Evolutionary conservation across 2,797 vertebrate species (phyloP), one percentile per base, ranked within the genome.

Genomic region (Enoplosus armatus): DNA sequence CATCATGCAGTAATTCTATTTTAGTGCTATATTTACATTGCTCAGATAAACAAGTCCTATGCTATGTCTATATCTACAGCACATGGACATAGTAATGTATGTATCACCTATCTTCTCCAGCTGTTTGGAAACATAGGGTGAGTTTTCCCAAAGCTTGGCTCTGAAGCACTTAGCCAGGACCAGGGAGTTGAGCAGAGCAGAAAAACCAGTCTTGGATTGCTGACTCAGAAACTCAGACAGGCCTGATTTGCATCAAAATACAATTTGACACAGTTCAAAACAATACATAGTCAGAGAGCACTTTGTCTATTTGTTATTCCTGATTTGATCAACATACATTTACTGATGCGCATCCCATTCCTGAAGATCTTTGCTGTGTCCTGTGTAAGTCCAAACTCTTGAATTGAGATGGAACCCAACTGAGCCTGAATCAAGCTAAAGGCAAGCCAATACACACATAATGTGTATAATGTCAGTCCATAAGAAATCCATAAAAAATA

Each of bases 121-220:
- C 82, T 99, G 98, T 90, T 96, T 99, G 79, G 98, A 98, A 72
- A 99, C 92, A 66, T 96, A 97, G 5, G 92, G 91, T 2, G 98
- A 99, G 90, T 99, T 97, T 93, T 99, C 98, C 98, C 98, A 99
- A 86, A 99, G 95, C 90, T 94, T 98, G 89, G 97, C 97, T 83
- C 95, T 95, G 93, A 99, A 99, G 93, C 98, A 99, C 87, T 99
- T 99, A 0, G 97, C 96, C 94, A 99, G 93, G 91, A 97, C 96
- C 93, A 98, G 82, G 33, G 97, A 94, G 81, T 97, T 98, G 66
- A 99, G 91, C 65, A 97, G 85, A 82, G 95, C 95, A 76, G 91
- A 89, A 88, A 98, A 99, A 65, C 89, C 93, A 11, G 90, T 95
- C 79, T 94, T 96, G 85, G 96, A 93, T 71, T 87, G 90, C 51